These are phyloP conservation scores for Actenoides lindsayi DNA, from an alignment of 2,113 vertebrate species.

Conservation along the genomic window DNA sequence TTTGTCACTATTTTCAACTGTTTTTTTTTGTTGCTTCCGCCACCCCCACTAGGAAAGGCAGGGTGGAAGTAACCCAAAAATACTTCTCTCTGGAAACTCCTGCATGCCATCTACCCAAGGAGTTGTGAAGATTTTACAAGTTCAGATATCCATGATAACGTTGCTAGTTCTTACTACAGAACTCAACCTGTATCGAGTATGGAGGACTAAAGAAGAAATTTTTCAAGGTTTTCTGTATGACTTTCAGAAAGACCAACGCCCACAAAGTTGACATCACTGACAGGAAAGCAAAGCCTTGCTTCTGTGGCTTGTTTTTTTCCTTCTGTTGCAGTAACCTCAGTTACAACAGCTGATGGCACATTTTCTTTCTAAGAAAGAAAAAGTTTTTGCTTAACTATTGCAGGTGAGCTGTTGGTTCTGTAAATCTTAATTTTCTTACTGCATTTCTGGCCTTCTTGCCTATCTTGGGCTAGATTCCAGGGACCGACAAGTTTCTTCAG, in stretches of 20 bases:
- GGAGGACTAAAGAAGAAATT: neutral
- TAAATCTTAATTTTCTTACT: neutral
- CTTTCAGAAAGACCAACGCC: neutral
- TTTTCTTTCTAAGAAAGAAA: neutral
- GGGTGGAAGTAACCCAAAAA: neutral
- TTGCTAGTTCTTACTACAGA: neutral
- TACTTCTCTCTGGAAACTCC: neutral
- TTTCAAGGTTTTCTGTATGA: neutral
- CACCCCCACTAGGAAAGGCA: neutral
- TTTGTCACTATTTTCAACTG: constrained; percentile 25
- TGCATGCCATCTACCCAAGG: neutral
- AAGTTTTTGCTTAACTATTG: neutral
- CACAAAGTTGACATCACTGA: neutral
- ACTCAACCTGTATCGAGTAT: neutral
- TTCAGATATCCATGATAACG: neutral
- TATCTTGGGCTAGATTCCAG: neutral
- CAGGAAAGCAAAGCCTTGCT: neutral
- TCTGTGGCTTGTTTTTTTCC: neutral
- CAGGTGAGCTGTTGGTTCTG: neutral
- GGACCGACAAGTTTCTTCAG: neutral
- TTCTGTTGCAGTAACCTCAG: neutral
- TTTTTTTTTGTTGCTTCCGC: neutral
- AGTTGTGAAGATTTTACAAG: neutral
- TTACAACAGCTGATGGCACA: neutral
- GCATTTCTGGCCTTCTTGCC: neutral